Base-by-base conservation (phyloP, 2,888 invertebrate genomes). In the Rhyacophila evoluta region DNA sequence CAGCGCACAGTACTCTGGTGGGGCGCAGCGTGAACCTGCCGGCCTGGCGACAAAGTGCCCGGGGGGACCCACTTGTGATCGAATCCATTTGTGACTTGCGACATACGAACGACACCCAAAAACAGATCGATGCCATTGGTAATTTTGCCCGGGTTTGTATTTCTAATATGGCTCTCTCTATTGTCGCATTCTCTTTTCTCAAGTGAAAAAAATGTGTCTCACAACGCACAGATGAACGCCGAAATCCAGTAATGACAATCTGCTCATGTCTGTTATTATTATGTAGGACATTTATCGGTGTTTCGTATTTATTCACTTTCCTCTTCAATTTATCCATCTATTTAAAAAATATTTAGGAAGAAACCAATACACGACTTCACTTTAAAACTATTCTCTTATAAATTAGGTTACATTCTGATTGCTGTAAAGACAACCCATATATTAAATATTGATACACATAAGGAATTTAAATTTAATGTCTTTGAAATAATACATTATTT, bases 11-110 rank as follows among this genome's bases (percentile, higher is more conserved):
- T 82, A 80, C 79, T 81, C 83, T 81, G 81, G 75, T 74, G 87
- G 88, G 88, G 89, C 87, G 88, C 87, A 88, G 88, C 87, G 86
- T 87, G 87, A 88, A 88, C 87, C 88, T 39, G 75, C 75, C 88
- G 88, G 73, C 29, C 72, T 75, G 74, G 75, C 67, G 68, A 75
- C 68, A 27, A 87, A 86, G 86, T 87, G 85, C 87, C 88, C 87
- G 86, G 86, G 73, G 76, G 87, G 55, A 74, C 68, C 37, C 67
- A 29, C 77, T 68, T 67, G 68, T 74, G 73, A 74, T 71, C 72
- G 72, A 78, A 69, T 70, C 78, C 78, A 76, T 68, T 69, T 77
- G 79, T 77, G 81, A 78, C 81, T 77, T 77, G 79, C 77, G 72
- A 79, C 79, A 72, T 75, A 78, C 75, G 74, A 81, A 81, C 80